Base-by-base conservation (phyloP, 2,797 vertebrate genomes). In the Channa striata region DNA sequence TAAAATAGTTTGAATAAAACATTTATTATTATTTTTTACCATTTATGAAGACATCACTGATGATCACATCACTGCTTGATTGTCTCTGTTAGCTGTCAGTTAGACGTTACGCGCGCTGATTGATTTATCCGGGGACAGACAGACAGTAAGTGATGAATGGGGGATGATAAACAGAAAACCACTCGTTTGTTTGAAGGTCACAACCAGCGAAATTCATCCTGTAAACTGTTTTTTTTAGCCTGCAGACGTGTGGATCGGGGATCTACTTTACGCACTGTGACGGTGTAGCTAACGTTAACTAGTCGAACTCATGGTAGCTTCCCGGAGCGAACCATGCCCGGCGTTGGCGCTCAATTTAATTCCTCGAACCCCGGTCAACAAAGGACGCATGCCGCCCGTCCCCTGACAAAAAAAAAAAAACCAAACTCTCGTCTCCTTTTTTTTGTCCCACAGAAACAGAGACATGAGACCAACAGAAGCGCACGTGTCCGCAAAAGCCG, bases 341-440 rank as follows among this genome's bases (percentile, higher is more conserved):
- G 21, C 34, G 17, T 68, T 76, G 68, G 85, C 86, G 86, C 36
- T 83, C 78, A 76, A 85, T 82, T 81, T 56, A 70, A 82, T 50
- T 69, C 12, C 7, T 11, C 9, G 6, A 12, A 16, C 19, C 3
- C 11, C 44, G 12, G 49, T 59, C 50, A 69, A 82, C 68, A 84
- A 83, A 75, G 53, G 16, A 51, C 4, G 1, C 60, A 58, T 2
- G 60, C 23, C 40, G 48, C 20, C 11, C 2, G 25, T 44, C 54
- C 47, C 19, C 21, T n/a, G n/a, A n/a, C n/a, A n/a, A n/a, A n/a
- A n/a, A 11, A 52, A n/a, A 12, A 12, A 14, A 52, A 66, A 73
- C 21, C 21, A 19, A 2, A 8, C 1, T 3, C 0, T 4, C 6
- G n/a, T 59, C 37, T 17, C 20, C 6, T 0, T 12, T 6, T 8